phyloP scores from a whole-genome alignment of 1,140 invertebrate species.

The Aricia agestis region DNA sequence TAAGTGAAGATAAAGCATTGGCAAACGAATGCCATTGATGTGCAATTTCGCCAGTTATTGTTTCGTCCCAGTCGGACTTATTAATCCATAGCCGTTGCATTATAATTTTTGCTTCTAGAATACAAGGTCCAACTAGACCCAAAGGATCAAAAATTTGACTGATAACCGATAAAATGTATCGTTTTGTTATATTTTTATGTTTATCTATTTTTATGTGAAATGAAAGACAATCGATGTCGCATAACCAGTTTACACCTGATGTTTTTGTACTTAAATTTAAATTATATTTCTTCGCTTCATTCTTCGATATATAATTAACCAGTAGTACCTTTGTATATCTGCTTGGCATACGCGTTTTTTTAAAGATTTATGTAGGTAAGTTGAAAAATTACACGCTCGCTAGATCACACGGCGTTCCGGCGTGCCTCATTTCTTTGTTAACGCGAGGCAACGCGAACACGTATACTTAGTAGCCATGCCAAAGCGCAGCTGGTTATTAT shows the following conservation, averaged over 20 bases:
- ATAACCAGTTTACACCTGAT: slow-evolving; percentile 37
- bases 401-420: no score
- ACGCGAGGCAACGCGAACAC: no score
- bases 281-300: no score
- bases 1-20: slow-evolving; percentile 23
- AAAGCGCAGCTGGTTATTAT: no score
- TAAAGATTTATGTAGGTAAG: no score
- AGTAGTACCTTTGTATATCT: no score
- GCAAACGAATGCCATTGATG: slow-evolving; percentile 26
- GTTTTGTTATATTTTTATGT: slow-evolving; percentile 31
- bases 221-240: slow-evolving; percentile 29
- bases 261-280: slow-evolving; percentile 26
- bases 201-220: slow-evolving; percentile 25
- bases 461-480: no score
- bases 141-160: slow-evolving; percentile 43
- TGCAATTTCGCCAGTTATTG: slow-evolving; percentile 23
- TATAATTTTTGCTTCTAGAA: slow-evolving; percentile 42
- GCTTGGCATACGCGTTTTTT: no score
- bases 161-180: slow-evolving; percentile 32
- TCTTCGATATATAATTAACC: no score
- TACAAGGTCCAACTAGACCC: slow-evolving; percentile 40
- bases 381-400: no score
- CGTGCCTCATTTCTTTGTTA: no score
- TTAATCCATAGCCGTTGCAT: slow-evolving; percentile 41
- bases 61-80: slow-evolving; percentile 32